These are phyloP conservation scores for Spondyliosoma cantharus DNA, from an alignment of 2,797 vertebrate genomes.

Conservation along the genomic window DNA sequence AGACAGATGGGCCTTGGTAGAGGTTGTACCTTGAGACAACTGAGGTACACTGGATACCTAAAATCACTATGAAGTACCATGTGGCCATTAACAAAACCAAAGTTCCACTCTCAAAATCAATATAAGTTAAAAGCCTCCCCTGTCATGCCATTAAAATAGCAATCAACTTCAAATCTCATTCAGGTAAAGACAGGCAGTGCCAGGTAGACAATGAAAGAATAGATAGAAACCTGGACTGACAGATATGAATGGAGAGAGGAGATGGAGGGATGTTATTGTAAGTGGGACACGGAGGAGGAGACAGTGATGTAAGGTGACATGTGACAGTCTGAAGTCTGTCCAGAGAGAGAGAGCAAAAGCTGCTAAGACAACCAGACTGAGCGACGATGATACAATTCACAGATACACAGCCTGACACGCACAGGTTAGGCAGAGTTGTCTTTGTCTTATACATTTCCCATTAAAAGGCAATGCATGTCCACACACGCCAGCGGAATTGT, in stretches of 20 bases:
- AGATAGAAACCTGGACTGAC: slow-evolving; percentile 10
- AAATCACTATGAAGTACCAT: neutral
- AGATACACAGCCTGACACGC: neutral
- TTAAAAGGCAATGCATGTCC: neutral
- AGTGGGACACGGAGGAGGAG: slow-evolving; percentile 42
- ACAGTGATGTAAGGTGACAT: slow-evolving; percentile 40
- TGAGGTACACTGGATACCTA: neutral
- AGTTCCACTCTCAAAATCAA: neutral
- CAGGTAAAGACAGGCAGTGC: neutral
- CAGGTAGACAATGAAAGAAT: neutral
- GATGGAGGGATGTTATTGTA: slow-evolving; percentile 10
- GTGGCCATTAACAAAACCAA: neutral
- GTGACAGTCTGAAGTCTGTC: slow-evolving; percentile 41
- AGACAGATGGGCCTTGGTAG: too few relatives aligned
- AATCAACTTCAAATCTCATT: neutral
- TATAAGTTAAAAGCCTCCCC: neutral
- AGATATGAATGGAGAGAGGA: slow-evolving; percentile 21
- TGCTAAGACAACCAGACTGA: slow-evolving; percentile 11
- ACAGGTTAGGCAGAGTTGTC: neutral
- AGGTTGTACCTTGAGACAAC: too few relatives aligned
- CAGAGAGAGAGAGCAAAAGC: slow-evolving; percentile 15
- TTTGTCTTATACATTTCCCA: neutral
- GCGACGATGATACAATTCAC: neutral
- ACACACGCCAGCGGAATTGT: neutral
- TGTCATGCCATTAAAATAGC: neutral